Evolutionary conservation across 2,888 invertebrate genomes (phyloP), one percentile per base, ranked within the genome.

Genomic region (Tillus elongatus): DNA sequence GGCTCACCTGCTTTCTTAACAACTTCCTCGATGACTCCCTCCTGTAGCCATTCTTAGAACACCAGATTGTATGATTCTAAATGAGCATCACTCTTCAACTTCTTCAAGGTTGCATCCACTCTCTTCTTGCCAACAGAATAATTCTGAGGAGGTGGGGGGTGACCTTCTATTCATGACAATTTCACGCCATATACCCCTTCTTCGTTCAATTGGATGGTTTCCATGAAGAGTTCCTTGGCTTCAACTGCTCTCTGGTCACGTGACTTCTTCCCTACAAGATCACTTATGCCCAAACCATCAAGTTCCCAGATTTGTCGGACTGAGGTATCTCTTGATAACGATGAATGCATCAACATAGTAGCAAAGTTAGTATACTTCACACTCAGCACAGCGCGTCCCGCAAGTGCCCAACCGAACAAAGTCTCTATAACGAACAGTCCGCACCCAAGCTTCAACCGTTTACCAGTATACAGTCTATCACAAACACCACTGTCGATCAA

Each of bases 401-500:
- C 11, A 6, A 29, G 11, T 29, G 29, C 11, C 29, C 29, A 29
- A 9, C 29, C 29, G 8, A 29, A 29, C n/a, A 29, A 4, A 0
- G 48, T 47, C 14, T 53, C 40, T 4, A 50, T 35, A 2, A 43
- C 49, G 3, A 47, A 43, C 2, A 50, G 29, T n/a, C 46, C 51
- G 19, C 44, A 46, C 4, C 39, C 0, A 12, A 54, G 40, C 12
- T 43, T 34, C 13, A 40, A 14, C 24, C 37, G 40, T 15, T 35
- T 42, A 26, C 48, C 48, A 4, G 46, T 46, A 4, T 43, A 33
- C 15, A 54, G 26, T 44, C 47, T 46, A 4, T 47, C 52, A 3
- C 37, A 33, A 4, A 47, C 33, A 40, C 50, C 52, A 1, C 48
- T 45, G 6, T 47, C 51, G 9, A 52, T 49, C 4, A 48, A 33